Evolutionary conservation across 2,888 invertebrate genomes (phyloP), one percentile per base, ranked within the genome.

Genomic region (Euplagia quadripunctaria): DNA sequence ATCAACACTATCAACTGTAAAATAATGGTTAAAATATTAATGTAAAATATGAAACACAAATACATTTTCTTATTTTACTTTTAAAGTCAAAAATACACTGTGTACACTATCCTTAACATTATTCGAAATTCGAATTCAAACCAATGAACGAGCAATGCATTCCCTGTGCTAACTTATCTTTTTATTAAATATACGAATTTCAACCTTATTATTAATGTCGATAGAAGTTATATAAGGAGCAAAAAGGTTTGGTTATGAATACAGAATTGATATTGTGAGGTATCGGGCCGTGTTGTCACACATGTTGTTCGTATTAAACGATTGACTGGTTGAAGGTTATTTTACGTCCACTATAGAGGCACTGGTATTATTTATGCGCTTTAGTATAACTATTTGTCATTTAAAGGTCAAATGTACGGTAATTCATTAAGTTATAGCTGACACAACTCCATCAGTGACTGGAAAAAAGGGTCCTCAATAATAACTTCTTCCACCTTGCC

Each of bases 211-310:
- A 0, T 2, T 0, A 0, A 42, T 0, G 0, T 0, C 0, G 0
- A 64, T 80, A 87, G n/a, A 20, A 65, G 66, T 65, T 1, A 31
- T 49, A 69, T 49, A 63, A 17, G 7, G 9, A 41, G 76, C 66
- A 76, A 74, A 75, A 51, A 76, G 49, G 63, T 14, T 76, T 80
- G 79, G 85, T 79, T 81, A 78, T 82, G 73, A 82, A 83, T 85
- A 77, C 76, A 82, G 78, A 83, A 87, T 87, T 87, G 87, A 86
- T 88, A 88, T 87, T 84, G 87, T 77, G 87, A 88, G 85, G 88
- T 88, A 88, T 89, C 83, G 87, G 86, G 68, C 81, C 88, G 86
- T 88, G 84, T 86, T 80, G 88, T 87, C 90, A 90, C 90, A 89
- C 82, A 85, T 91, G 90, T 82, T 85, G 84, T 80, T 82, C 83